phyloP scores from a whole-genome alignment of 2,113 vertebrate genomes.

The Terrapene triunguis region DNA sequence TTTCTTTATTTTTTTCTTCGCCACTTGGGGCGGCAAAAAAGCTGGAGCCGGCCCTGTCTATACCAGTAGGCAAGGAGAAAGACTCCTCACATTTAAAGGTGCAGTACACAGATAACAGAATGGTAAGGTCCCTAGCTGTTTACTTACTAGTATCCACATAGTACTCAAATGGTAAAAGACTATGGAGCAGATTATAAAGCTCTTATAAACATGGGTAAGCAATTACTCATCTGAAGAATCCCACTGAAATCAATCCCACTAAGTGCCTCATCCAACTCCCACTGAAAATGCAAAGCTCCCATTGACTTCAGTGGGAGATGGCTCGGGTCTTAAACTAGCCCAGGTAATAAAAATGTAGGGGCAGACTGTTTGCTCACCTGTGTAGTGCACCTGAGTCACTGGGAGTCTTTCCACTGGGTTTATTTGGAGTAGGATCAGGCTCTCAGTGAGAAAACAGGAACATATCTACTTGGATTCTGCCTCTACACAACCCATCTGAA shows the following conservation, averaged over 20 bases:
- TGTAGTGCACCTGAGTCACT: background rate
- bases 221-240: background rate
- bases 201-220: background rate
- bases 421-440: background rate
- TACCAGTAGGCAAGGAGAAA: background rate
- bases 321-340: background rate
- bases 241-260: background rate
- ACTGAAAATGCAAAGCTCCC: background rate
- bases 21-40: too few species aligned
- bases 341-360: background rate
- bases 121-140: too few species aligned
- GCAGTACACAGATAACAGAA: background rate
- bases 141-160: background rate
- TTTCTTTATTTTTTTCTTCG: too few species aligned
- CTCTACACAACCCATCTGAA: accelerated
- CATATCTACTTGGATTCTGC: background rate
- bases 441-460: background rate
- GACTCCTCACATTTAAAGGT: accelerated
- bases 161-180: accelerated
- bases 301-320: background rate
- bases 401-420: background rate
- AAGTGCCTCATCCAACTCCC: background rate
- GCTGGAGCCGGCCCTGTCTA: background rate
- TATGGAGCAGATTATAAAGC: background rate
- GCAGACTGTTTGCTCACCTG: background rate